Percentiles rank a stretch among this genome's conserved stretches.
phyloP scores from a whole-genome alignment of 1,140 invertebrate genomes.

The Rhynchophorus ferrugineus region DNA sequence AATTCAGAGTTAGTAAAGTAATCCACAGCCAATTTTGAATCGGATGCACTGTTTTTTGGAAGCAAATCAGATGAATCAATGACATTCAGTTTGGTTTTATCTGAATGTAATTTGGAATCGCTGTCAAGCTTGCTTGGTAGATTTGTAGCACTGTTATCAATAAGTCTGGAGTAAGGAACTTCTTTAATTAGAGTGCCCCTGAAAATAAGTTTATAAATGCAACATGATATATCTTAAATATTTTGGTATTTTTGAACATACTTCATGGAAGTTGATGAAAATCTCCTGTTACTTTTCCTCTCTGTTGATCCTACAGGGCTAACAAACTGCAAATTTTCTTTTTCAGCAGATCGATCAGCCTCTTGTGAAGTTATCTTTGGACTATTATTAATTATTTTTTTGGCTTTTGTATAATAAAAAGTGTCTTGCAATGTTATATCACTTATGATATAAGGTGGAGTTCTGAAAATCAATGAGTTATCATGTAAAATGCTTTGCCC shows the following conservation, averaged over 20 bases:
- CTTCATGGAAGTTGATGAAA: slow-evolving; percentile 38
- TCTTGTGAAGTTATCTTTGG: slow-evolving; percentile 22
- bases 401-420: slow-evolving; percentile 8
- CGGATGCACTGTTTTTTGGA: slow-evolving; percentile 65
- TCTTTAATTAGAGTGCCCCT: slow-evolving; percentile 49
- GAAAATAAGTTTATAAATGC: slow-evolving; percentile 13
- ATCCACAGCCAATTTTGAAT: slow-evolving; percentile 71
- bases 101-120: slow-evolving; percentile 64
- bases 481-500: slow-evolving; percentile 89
- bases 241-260: no score
- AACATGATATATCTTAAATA: not conserved
- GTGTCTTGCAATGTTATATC: slow-evolving; percentile 70
- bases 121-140: slow-evolving; percentile 64
- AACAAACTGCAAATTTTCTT: slow-evolving; percentile 12
- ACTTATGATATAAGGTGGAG: slow-evolving; percentile 73
- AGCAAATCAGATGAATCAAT: slow-evolving; percentile 46
- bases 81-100: slow-evolving; percentile 55
- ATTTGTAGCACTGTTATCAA: slow-evolving; percentile 55
- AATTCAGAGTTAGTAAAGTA: slow-evolving; percentile 35
- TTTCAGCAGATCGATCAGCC: slow-evolving; percentile 22
- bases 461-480: slow-evolving; percentile 82
- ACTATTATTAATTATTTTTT: slow-evolving; percentile 38
- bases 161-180: slow-evolving; percentile 69
- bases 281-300: slow-evolving; percentile 32
- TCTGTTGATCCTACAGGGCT: slow-evolving; percentile 31